Evolutionary conservation across 2,797 vertebrate species (phyloP), one percentile per base, ranked within the genome.

Genomic region (Alauda arvensis): DNA sequence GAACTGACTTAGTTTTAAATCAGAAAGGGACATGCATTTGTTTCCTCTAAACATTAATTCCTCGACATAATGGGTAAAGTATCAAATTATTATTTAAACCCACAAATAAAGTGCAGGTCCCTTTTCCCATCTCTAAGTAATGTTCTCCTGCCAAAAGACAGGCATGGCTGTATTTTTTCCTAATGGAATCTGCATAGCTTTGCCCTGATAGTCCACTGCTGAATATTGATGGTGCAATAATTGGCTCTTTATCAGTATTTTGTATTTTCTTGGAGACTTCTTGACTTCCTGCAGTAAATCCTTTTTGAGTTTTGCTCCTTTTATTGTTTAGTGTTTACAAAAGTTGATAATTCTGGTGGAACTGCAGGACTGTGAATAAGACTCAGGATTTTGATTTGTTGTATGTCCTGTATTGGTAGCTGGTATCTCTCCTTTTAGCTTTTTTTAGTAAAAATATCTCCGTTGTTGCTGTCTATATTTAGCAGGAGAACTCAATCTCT

Each of bases 131-230:
- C n/a, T 61, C 33, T 81, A 70, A 91, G 26, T 74, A 62, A 89
- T 76, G 80, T 5, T 71, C 46, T 80, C 76, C 82, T 91, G 82
- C 80, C 91, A 90, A 53, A 71, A 42, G 48, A 76, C 10, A 79
- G 77, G 12, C 80, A 66, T 12, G 77, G 31, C 74, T 66, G 66
- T 80, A 69, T 86, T 66, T 87, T 93, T 79, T 29, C 88, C 77
- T 84, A 79, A 87, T 89, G 59, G 51, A 95, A 93, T 91, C 82
- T 92, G 61, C 88, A 63, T 87, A 66, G 88, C 75, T 91, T 87
- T 66, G 33, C 62, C 77, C 62, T 72, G 63, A 43, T 91, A 70
- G 66, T 34, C 66, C 62, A 62, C 60, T 77, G 51, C 61, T 0
- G 48, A 84, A 81, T 91, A 93, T 57, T 89, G 91, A 87, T 89